Base-by-base conservation (phyloP, 2,888 invertebrate species). In the Heteromyza rotundicornis region DNA sequence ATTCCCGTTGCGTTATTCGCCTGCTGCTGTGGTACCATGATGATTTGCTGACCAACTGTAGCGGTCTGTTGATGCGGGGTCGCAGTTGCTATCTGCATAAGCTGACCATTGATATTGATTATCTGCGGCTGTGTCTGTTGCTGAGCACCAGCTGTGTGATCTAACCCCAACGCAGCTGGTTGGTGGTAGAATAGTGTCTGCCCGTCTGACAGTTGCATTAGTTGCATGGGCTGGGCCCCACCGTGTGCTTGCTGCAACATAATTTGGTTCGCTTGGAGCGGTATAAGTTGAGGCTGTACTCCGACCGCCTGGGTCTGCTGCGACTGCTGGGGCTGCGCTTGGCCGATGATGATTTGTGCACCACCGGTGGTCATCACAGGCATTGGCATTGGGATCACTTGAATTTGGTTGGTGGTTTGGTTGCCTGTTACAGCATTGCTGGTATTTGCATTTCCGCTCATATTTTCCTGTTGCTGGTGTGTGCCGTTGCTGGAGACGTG, bases 171-270 rank as follows among this genome's bases (percentile, higher is more conserved):
- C 16, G 76, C 19, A 3, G 71, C 63, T 47, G 94, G 93, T 79
- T 96, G 96, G n/a, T n/a, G n/a, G 64, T 81, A 82, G 80, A 95
- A 95, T 72, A 93, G 92, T 0, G 96, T 95, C 83, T 96, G 96
- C 1, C 97, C 97, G 82, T 96, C 96, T 0, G 94, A 88, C 0
- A 95, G 92, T 81, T 96, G 96, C 35, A 96, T 90, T 47, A 96
- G 85, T 81, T 96, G 96, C 40, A 93, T 88, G 1, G 82, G 76
- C 47, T 77, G 77, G 0, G 81, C 66, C 69, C 72, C 53, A 51
- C 80, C 82, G 53, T 78, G 79, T 1, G 79, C 75, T 44, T 75
- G 75, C 65, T 83, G 83, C 22, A 83, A 66, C 81, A 83, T 83
- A 23, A 83, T 77, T 62, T 82, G 81, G 36, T 77, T 78, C 7